phyloP scores from a whole-genome alignment of 2,113 vertebrate genomes.

The Anhinga anhinga region DNA sequence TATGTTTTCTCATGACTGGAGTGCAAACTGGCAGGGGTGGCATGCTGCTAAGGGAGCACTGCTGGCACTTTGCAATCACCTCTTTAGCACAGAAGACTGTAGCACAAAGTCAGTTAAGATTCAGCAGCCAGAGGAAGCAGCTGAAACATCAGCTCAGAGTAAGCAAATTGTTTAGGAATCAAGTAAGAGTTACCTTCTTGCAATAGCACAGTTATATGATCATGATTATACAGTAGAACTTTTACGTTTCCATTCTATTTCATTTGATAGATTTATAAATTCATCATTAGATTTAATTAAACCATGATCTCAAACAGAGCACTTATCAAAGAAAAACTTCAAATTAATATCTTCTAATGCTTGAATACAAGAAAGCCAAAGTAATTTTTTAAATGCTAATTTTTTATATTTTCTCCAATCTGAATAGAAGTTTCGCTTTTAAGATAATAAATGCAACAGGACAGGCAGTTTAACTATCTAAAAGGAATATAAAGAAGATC shows the following conservation, averaged over 20 bases:
- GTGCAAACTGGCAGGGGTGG: neutral
- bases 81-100: neutral
- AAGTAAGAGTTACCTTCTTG: neutral
- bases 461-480: neutral
- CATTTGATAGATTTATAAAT: neutral
- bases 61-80: neutral
- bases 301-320: neutral
- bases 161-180: neutral
- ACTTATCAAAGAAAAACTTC: neutral
- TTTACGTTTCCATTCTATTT: neutral
- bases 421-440: neutral
- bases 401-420: neutral
- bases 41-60: neutral
- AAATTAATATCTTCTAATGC: neutral
- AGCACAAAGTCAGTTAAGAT: neutral
- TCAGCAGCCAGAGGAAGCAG: neutral
- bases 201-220: neutral
- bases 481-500: neutral
- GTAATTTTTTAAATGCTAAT: neutral
- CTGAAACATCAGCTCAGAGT: neutral
- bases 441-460: neutral
- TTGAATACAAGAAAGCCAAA: neutral
- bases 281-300: neutral
- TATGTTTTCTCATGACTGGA: neutral
- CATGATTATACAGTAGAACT: neutral